These are phyloP conservation scores for Halichoeres trimaculatus DNA, from an alignment of 2,113 vertebrate species.

Conservation along the genomic window DNA sequence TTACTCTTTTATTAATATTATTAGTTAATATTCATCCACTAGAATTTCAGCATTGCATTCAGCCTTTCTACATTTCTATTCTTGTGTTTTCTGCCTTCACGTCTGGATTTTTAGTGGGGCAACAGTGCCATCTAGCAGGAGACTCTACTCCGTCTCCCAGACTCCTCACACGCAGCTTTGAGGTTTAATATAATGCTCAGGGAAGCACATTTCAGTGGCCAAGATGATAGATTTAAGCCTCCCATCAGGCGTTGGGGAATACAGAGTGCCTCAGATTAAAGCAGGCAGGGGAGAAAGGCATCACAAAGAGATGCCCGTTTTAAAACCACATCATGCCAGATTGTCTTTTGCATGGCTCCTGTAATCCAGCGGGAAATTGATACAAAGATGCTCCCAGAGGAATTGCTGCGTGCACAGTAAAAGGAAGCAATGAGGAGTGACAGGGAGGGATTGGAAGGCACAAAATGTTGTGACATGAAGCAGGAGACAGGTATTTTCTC, in stretches of 20 bases:
- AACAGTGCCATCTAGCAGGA: constrained; percentile 87
- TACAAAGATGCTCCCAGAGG: constrained; percentile 77
- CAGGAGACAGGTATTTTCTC: constrained; percentile 70
- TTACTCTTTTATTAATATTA: constrained; percentile 52
- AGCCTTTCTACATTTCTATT: constrained; percentile 5
- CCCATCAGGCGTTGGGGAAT: constrained; percentile 80
- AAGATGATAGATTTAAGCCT: constrained; percentile 82
- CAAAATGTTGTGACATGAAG: constrained; percentile 72
- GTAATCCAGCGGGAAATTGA: constrained; percentile 81
- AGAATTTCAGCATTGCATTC: constrained; percentile 46
- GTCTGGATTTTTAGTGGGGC: constrained; percentile 52
- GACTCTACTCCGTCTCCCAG: constrained; percentile 1
- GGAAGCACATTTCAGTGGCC: constrained; percentile 79
- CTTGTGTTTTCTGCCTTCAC: not conserved
- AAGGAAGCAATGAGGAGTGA: constrained; percentile 74
- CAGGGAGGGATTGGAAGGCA: constrained; percentile 71
- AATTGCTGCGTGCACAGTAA: constrained; percentile 53
- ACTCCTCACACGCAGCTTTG: constrained; percentile 55
- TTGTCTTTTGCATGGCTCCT: constrained; percentile 76
- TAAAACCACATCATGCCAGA: constrained; percentile 77
- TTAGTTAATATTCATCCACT: constrained; percentile 59
- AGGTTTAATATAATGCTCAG: constrained; percentile 74
- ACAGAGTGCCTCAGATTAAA: constrained; percentile 74
- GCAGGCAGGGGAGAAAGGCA: constrained; percentile 69
- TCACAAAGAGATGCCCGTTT: constrained; percentile 70